Evolutionary conservation across 2,888 invertebrate genomes (phyloP).

Genomic region (Dioctria rufipes): DNA sequence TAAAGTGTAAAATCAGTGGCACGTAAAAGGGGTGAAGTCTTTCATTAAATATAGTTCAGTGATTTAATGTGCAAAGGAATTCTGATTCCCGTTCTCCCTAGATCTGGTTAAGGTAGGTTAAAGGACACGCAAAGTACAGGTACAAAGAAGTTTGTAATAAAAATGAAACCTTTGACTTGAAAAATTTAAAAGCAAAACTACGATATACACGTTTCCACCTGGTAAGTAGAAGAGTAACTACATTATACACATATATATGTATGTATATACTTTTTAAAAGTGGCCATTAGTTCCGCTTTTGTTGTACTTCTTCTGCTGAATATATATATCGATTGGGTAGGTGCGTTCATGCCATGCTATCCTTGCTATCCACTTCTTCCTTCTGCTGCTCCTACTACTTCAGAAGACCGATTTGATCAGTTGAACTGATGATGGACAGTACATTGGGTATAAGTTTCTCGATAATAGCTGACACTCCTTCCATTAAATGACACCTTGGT

Average conservation of each 20-base stretch:
- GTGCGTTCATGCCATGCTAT: constrained; percentile 1
- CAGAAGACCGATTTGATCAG: not conserved
- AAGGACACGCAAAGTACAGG: constrained; percentile 31
- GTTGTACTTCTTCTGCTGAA: not conserved
- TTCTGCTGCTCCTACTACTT: not conserved
- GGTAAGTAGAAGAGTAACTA: not conserved
- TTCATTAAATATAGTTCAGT: not conserved
- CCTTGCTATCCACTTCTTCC: not conserved
- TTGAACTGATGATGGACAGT: not conserved
- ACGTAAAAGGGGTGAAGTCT: constrained; percentile 40
- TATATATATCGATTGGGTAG: constrained; percentile 12
- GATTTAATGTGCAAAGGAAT: constrained; percentile 37
- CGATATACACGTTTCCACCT: not conserved
- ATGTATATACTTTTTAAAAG: not conserved
- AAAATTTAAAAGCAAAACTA: not conserved
- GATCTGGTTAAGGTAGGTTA: constrained; percentile 4
- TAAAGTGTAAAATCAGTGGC: constrained; percentile 15
- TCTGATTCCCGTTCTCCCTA: not conserved
- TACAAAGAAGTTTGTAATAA: constrained; percentile 11
- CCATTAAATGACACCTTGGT: constrained; percentile 20
- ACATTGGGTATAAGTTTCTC: not conserved
- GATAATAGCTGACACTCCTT: constrained; percentile 15
- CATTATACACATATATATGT: not conserved
- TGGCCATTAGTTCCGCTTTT: constrained; percentile 45
- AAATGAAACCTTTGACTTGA: not conserved